Base-by-base conservation (phyloP, 2,113 vertebrate species). In the Nothobranchius furzeri region DNA sequence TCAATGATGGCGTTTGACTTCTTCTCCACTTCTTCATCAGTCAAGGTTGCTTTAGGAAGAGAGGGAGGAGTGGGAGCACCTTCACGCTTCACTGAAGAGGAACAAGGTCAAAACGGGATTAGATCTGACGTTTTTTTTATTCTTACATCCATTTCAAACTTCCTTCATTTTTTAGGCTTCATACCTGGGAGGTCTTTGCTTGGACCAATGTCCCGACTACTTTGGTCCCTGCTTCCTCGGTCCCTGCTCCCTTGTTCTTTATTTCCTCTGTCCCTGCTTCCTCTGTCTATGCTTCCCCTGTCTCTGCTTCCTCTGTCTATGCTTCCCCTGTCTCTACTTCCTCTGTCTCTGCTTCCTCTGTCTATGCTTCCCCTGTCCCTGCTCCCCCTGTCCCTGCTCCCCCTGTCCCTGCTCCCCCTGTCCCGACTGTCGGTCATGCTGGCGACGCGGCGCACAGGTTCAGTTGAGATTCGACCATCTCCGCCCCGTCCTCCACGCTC, bases 1-100 rank as follows among this genome's bases (percentile, higher is more conserved):
- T 99, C 97, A 60, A 96, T 94, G 71, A 99, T 99, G 1, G 96
- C 94, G 68, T 91, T 94, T 0, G 96, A 93, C 77, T 98, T 99
- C 92, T 95, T 98, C 65, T 96, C 96, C 52, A 99, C 37, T 61
- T 98, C 96, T 50, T 95, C 97, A 64, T 99, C 96, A 0, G 93
- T 95, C 50, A 99, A 68, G 0, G 72, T 56, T 0, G 95, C 91
- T 55, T 96, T 96, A 0, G 87, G 42, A 56, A 86, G 78, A 2
- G 91, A 85, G 1, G 89, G 83, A 48, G 87, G 81, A 8, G 88
- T 73, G 8, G 91, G 87, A 12, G 81, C 72, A 0, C 89, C 75
- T 56, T 96, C 95, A 63, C 91, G 92, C 68, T 96, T 96, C 75
- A 87, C 97, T 98, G 78, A 0, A 12, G 55, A 55, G 40, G 30